phyloP scores from a whole-genome alignment of 2,113 vertebrate genomes.

The Anguilla japonica region DNA sequence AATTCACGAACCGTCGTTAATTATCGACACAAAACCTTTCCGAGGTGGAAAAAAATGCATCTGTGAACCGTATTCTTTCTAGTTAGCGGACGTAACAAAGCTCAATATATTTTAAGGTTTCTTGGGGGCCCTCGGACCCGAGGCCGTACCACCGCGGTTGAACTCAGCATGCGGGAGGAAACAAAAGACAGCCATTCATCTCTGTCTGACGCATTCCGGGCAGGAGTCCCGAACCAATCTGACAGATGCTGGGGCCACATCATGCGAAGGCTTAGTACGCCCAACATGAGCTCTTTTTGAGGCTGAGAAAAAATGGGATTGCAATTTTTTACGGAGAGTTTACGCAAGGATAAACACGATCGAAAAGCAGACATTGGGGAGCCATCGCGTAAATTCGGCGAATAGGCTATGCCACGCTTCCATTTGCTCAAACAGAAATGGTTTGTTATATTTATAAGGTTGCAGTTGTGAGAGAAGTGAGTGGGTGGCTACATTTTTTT shows the following conservation, averaged over 20 bases:
- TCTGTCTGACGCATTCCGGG: conserved; percentile 51
- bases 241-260: conserved; percentile 33
- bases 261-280: conserved; percentile 41
- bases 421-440: conserved; percentile 4
- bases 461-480: conserved; percentile 37
- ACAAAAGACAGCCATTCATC: not conserved
- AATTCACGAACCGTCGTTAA: not conserved
- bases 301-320: conserved; percentile 28
- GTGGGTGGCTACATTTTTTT: conserved; percentile 29
- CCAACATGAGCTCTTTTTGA: conserved; percentile 33
- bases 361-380: conserved; percentile 27
- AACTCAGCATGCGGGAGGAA: conserved; percentile 8
- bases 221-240: conserved; percentile 34
- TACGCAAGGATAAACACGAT: conserved; percentile 28
- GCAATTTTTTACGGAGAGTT: conserved; percentile 32
- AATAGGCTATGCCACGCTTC: not conserved
- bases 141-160: not conserved
- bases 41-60: not conserved
- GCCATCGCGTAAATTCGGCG: conserved; percentile 17
- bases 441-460: not conserved
- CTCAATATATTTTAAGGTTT: conserved; percentile 8
- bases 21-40: not conserved
- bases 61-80: not conserved
- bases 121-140: not conserved
- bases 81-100: not conserved